Evolutionary conservation across 1,140 invertebrate species (phyloP), one percentile per base, ranked within the genome.

Genomic region (Phymorhynchus buccinoides): DNA sequence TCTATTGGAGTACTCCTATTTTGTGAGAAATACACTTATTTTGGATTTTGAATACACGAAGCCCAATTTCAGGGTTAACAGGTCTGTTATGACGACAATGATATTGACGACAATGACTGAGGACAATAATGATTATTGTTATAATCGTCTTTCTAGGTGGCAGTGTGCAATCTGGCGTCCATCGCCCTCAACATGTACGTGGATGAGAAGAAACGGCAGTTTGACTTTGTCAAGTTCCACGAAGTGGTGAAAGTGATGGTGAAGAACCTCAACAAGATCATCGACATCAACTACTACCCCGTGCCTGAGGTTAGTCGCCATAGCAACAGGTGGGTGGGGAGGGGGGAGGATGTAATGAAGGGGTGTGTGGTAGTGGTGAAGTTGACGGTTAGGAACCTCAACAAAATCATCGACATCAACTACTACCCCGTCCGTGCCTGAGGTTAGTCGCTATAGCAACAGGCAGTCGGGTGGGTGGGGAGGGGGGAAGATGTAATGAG

Each of bases 111-210:
- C n/a, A n/a, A n/a, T n/a, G n/a, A n/a, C n/a, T n/a, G n/a, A n/a
- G n/a, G n/a, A n/a, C n/a, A n/a, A n/a, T n/a, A n/a, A n/a, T n/a
- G 14, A n/a, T 32, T 71, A 6, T 16, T 71, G 66, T 14, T 75
- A 37, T 7, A 3, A 7, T 30, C 92, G 56, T n/a, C n/a, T n/a
- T n/a, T n/a, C n/a, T 89, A 96, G 95, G 94, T 99, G 48, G 99
- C 98, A 41, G 99, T 99, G 0, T 99, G 99, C 93, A 99, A 99
- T 94, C 95, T 99, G 90, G 99, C 98, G 1, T 99, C 99, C 0
- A 97, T 99, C 88, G 98, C 99, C n/a, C 94, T 99, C 0, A 99
- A 98, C 91, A 97, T 97, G 96, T 99, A 97, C 94, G 97, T 99
- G 0, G 96, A 96, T 81, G 87, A 88, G 39, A 91, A 93, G 83